Evolutionary conservation across 2,113 vertebrate genomes (phyloP), one percentile per base, ranked within the genome.

Genomic region (Apaloderma vittatum): DNA sequence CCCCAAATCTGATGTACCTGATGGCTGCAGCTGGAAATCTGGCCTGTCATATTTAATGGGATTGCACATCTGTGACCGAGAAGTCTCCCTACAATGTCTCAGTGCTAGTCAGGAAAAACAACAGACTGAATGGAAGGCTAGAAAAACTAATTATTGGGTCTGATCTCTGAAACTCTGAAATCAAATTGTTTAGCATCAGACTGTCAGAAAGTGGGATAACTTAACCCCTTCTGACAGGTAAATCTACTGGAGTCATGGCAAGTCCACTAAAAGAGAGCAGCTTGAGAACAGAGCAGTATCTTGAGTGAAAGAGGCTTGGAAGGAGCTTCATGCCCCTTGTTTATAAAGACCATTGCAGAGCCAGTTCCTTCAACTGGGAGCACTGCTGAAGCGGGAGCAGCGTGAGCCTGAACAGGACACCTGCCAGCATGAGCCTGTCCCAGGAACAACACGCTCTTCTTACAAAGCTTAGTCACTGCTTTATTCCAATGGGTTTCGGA

Each of bases 1-100:
- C n/a, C 48, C 20, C 0, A 0, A 7, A 46, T 14, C 19, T 3
- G 34, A 22, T 0, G 5, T 9, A 37, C 49, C 54, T 3, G 30
- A 37, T 8, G 19, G 20, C 48, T 37, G 43, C 23, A 36, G 29
- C 20, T 48, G 59, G 67, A n/a, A 66, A n/a, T n/a, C 55, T 57
- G 63, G 24, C 29, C 70, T 6, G 5, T 11, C 6, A 0, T 21
- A 36, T 15, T 27, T 58, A 65, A 76, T 15, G n/a, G 37, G 32
- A 83, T 59, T 43, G 40, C 63, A 76, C 15, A 32, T 11, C 30
- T 58, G 55, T 9, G 48, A 78, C 43, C 32, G 29, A n/a, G 12
- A 67, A 65, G 12, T 20, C 21, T 85, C n/a, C 46, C 61, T 55
- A n/a, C 45, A 49, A 2, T 3, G 15, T 24, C 66, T 45, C 46